Conservation (phyloP, 2,113 vertebrate species). For the Chamaetylas fuelleborni region DNA sequence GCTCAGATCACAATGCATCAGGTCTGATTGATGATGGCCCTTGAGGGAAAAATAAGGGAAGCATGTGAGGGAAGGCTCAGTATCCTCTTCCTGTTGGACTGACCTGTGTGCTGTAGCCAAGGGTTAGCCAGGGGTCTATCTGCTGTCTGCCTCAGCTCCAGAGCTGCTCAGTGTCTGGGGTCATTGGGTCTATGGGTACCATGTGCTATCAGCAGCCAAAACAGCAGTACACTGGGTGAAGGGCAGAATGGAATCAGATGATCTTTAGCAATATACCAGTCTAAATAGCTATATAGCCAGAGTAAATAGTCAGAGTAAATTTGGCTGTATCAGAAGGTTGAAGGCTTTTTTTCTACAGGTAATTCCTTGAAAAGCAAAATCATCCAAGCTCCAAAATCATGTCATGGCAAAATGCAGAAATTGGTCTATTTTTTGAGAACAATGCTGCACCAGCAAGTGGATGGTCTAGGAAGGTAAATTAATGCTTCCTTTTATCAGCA, state of each 20-base stretch:
- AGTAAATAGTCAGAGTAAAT: neutral
- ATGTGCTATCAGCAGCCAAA: neutral
- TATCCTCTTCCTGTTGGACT: neutral
- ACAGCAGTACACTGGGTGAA: neutral
- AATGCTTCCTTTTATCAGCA: neutral
- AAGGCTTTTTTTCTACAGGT: neutral
- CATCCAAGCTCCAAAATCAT: neutral
- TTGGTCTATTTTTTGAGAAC: neutral
- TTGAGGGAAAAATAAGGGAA: neutral
- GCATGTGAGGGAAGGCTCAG: neutral
- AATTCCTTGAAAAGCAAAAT: neutral
- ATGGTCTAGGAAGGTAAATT: neutral
- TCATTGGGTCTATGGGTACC: neutral
- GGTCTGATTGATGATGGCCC: neutral
- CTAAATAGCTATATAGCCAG: neutral
- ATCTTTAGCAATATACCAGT: neutral
- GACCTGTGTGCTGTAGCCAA: neutral
- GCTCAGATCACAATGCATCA: neutral
- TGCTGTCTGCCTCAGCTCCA: neutral
- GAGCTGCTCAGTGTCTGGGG: fast-evolving
- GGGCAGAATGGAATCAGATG: neutral
- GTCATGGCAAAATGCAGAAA: neutral
- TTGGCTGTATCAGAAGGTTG: neutral
- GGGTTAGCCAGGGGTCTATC: neutral
- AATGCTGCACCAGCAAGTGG: neutral